Evolutionary conservation across 1,140 invertebrate genomes (phyloP), one percentile per base, ranked within the genome.

Genomic region (Zelostemma sp.): DNA sequence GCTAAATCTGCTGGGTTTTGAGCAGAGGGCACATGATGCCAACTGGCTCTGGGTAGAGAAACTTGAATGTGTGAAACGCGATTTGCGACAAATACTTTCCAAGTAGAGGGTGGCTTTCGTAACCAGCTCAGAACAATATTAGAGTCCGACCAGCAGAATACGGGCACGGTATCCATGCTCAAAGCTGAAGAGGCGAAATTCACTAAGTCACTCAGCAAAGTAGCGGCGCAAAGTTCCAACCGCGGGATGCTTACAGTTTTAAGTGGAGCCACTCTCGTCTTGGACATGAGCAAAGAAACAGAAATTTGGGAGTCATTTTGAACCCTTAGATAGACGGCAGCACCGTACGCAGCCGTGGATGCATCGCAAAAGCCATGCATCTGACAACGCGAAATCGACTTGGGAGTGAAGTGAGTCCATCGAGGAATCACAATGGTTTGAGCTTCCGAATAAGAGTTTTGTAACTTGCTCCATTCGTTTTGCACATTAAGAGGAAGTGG

Each of bases 311-410:
- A 15, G 0, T 49, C 2, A 1, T 1, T 1, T 14, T 54, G 8
- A 0, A 5, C 48, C 1, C 49, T 35, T 1, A 69, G n/a, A 6
- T 62, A 69, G 5, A 59, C 9, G 9, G 18, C 45, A 1, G 59
- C 60, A 1, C 47, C 59, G 12, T 68, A 68, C 0, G 59, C 59
- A 0, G 2, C 1, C 12, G 33, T 6, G 1, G 31, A 49, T 0
- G 60, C 56, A 33, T 69, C 48, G 9, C 35, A 45, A 58, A 54
- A 65, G 1, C 54, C 62, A 12, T 58, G 49, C 0, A 53, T 1
- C 25, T 64, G 17, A 9, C 21, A 25, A 4, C 21, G 21, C 21
- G 21, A 25, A n/a, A n/a, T n/a, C n/a, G n/a, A 8, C 21, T 25
- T 25, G 3, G 21, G 8, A 25, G n/a, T n/a, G n/a, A 25, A 25